These are phyloP conservation scores for Acronicta psi DNA, from an alignment of 2,888 invertebrate genomes.

Conservation along the genomic window DNA sequence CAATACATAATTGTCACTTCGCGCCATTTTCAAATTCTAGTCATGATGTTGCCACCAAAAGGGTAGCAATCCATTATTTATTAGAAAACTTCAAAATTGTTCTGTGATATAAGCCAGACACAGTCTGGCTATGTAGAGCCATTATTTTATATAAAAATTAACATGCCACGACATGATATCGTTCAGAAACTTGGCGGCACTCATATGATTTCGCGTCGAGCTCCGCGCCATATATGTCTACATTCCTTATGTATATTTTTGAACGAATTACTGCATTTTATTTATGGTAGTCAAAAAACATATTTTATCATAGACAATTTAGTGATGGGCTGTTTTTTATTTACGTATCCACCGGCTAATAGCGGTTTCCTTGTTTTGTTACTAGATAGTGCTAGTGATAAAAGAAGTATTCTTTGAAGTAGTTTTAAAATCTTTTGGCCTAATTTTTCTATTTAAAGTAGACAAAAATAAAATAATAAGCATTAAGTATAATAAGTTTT, in stretches of 20 bases:
- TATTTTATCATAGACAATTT: constrained; percentile 74
- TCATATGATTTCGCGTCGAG: constrained; percentile 45
- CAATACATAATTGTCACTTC: background rate
- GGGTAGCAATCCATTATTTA: constrained; percentile 6
- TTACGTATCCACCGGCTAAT: constrained; percentile 59
- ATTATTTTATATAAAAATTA: constrained; percentile 18
- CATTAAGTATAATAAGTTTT: constrained; percentile 41
- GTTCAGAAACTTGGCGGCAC: constrained; percentile 64
- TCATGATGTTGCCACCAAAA: constrained; percentile 19
- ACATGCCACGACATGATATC: constrained; percentile 35
- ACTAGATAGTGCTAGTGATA: constrained; percentile 48
- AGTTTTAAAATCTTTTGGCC: constrained; percentile 47
- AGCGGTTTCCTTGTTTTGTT: constrained; percentile 45
- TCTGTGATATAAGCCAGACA: constrained; percentile 45
- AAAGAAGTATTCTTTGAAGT: constrained; percentile 23
- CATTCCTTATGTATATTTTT: constrained; percentile 77
- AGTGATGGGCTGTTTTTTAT: constrained; percentile 81
- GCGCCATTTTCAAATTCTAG: constrained; percentile 30
- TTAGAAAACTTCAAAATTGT: constrained; percentile 36
- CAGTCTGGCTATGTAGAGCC: constrained; percentile 32
- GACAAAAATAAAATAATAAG: constrained; percentile 22
- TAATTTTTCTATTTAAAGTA: constrained; percentile 46
- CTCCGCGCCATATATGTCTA: constrained; percentile 62
- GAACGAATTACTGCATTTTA: constrained; percentile 74
- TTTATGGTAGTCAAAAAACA: constrained; percentile 71